Conservation (phyloP, 2,797 vertebrate genomes). For the Chelon labrosus region DNA sequence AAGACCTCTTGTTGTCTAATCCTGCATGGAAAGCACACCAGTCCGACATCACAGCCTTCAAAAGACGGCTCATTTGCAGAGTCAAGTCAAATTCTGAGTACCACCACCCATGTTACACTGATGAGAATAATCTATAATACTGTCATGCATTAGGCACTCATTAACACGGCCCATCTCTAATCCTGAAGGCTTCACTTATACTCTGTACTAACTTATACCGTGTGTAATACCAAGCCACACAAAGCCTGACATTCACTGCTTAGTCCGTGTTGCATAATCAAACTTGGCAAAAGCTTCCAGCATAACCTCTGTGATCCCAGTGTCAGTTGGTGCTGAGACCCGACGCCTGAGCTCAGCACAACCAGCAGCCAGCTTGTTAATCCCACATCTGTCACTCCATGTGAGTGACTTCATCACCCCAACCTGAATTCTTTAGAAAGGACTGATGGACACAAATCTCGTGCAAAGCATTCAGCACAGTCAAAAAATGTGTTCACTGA, state of each 20-base stretch:
- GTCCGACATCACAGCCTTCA: constrained; percentile 40
- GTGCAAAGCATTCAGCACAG: constrained; percentile 24
- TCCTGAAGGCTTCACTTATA: constrained; percentile 52
- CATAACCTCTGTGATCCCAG: constrained; percentile 45
- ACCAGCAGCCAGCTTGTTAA: constrained; percentile 58
- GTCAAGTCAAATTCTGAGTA: constrained; percentile 29
- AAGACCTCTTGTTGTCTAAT: constrained; percentile 47
- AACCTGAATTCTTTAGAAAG: constrained; percentile 62
- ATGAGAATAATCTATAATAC: constrained; percentile 27
- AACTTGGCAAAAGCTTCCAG: constrained; percentile 49
- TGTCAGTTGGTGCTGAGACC: constrained; percentile 53
- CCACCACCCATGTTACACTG: not conserved
- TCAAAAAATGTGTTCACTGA: constrained; percentile 17
- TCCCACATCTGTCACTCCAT: constrained; percentile 69
- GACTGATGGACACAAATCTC: constrained; percentile 36
- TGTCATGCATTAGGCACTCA: constrained; percentile 21
- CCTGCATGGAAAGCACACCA: constrained; percentile 16
- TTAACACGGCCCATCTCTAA: constrained; percentile 45
- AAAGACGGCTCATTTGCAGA: constrained; percentile 31
- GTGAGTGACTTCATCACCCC: constrained; percentile 58
- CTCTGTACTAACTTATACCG: not conserved
- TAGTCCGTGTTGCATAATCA: constrained; percentile 59
- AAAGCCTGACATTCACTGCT: constrained; percentile 29
- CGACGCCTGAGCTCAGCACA: constrained; percentile 68
- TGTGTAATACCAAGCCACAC: constrained; percentile 38